Evolutionary conservation across 2,113 vertebrate species (phyloP).

Genomic region (Prunella himalayana): DNA sequence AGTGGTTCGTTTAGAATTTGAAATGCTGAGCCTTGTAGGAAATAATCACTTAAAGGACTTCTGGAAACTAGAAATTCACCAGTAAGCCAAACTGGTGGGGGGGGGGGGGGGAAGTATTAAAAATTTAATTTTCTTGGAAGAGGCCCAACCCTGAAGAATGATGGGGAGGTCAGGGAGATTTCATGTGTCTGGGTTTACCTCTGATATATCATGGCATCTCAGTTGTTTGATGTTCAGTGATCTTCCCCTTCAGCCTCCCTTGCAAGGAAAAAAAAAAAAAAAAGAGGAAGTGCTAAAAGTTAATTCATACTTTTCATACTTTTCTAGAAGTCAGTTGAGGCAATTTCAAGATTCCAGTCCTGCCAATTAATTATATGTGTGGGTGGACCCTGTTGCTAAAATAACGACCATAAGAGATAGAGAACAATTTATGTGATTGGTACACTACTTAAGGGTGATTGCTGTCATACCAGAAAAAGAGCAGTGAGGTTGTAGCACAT

Average conservation of each 20-base stretch:
- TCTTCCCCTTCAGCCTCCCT: not conserved
- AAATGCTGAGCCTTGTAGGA: not conserved
- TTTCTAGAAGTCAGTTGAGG: not conserved
- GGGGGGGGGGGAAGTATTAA: not conserved
- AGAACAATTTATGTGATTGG: not conserved
- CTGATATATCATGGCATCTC: not conserved
- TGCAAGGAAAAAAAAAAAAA: not conserved
- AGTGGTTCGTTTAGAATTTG: not conserved
- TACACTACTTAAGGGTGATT: not conserved
- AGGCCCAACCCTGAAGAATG: not conserved
- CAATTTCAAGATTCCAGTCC: not conserved
- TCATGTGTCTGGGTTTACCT: not conserved
- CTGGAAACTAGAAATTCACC: not conserved
- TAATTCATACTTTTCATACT: constrained; percentile 9
- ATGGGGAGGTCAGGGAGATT: not conserved
- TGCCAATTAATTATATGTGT: not conserved
- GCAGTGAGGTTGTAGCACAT: not conserved
- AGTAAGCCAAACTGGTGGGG: not conserved
- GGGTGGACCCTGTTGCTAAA: not conserved
- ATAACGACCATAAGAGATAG: not conserved
- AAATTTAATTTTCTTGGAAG: not conserved
- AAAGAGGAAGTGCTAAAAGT: not conserved
- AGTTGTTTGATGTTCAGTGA: not conserved
- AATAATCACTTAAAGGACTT: not conserved
- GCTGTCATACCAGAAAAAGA: not conserved